These are phyloP conservation scores for Tamias sibiricus DNA, from an alignment of 2,113 vertebrate species.

Conservation along the genomic window DNA sequence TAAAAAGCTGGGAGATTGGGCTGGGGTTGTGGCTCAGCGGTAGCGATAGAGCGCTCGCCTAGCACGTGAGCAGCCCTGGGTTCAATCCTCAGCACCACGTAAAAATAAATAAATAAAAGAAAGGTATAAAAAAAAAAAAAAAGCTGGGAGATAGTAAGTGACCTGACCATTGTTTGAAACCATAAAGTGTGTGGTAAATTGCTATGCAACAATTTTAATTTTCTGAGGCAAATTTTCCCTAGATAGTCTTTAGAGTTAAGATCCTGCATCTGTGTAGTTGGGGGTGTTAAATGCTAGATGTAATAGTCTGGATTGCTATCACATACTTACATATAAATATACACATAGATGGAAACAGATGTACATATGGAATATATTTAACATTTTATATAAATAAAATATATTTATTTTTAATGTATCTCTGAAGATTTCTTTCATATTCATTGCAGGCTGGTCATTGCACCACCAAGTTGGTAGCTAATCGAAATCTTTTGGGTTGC, in stretches of 20 bases:
- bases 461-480: not conserved
- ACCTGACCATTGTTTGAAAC: not conserved
- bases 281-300: not conserved
- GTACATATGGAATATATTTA: not conserved
- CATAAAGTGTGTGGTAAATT: not conserved
- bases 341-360: not conserved
- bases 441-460: not conserved
- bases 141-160: not conserved
- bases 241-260: not conserved
- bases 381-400: not conserved
- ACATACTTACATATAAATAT: not conserved
- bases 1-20: not conserved
- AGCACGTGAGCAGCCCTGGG: too few species aligned
- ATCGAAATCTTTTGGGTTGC: not conserved
- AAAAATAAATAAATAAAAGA: too few species aligned
- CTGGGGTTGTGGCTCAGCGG: too few species aligned
- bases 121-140: too few species aligned
- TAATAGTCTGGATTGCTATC: not conserved
- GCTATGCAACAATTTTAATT: not conserved
- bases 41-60: too few species aligned
- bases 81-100: too few species aligned
- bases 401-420: not conserved
- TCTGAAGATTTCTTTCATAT: not conserved
- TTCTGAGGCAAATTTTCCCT: not conserved
- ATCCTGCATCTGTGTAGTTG: not conserved